Evolutionary conservation across 2,113 vertebrate genomes (phyloP), one percentile per base, ranked within the genome.

Genomic region (Hassar affinis): DNA sequence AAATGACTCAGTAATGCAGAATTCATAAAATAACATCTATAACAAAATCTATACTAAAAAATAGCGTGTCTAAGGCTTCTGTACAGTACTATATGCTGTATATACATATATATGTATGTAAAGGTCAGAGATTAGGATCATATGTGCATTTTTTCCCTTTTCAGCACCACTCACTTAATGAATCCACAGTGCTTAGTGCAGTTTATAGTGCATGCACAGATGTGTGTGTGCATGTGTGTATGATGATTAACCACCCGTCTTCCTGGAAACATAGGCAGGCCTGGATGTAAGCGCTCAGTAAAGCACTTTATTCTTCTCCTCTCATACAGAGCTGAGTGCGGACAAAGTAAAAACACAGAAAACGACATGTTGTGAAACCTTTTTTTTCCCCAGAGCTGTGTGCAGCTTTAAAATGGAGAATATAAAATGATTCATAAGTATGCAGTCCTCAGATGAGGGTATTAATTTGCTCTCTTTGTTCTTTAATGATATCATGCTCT

Each of bases 251-350:
- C 82, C 49, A 84, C 51, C 76, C 4, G 38, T 84, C 76, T 84
- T 84, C 82, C 82, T 84, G 76, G 82, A 79, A 84, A 84, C 82
- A 71, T 56, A 84, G 82, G 64, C 52, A 84, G 75, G 76, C 76
- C 64, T 78, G 62, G 38, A 38, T 69, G 51, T 51, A 69, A 57
- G n/a, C 11, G 52, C 64, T 49, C 51, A 59, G 51, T 84, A 59
- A 84, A 84, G 64, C 82, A 84, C 82, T 84, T 84, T 78, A 33
- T 78, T 59, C 57, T 27, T 57, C 27, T 57, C 66, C 17, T 52
- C 30, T 52, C 47, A n/a, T 22, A 54, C 42, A 59, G 45, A 14
- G 42, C 10, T 77, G 62, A 69, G 51, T 47, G 75, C n/a, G 62
- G 78, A 35, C 38, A 84, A 66, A 30, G 25, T 47, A 17, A 68